Evolutionary conservation across 2,888 invertebrate genomes (phyloP).

Genomic region (Liopterus haemorrhoidalis): DNA sequence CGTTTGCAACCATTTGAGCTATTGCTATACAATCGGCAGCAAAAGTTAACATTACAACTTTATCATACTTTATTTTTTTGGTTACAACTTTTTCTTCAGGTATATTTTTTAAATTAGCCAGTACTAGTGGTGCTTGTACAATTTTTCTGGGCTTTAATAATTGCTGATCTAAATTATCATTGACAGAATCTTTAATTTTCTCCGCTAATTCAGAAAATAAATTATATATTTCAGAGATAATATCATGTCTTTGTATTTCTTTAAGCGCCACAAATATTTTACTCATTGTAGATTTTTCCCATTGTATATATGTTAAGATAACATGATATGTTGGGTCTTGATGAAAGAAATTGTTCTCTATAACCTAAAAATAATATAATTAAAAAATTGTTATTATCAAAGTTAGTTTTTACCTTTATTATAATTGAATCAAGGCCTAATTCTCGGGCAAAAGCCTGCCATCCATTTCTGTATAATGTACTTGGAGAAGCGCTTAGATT

Average conservation of each 20-base stretch:
- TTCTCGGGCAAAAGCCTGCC: constrained; percentile 23
- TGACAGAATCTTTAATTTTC: constrained; percentile 7
- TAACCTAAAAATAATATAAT: background rate
- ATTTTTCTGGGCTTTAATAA: constrained; percentile 7
- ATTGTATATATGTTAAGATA: constrained; percentile 25
- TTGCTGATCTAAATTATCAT: background rate
- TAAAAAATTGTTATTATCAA: background rate
- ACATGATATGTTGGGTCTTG: constrained; percentile 25
- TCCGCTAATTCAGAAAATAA: constrained; percentile 10
- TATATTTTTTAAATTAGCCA: constrained; percentile 8
- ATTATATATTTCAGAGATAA: constrained; percentile 18
- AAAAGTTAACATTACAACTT: constrained; percentile 26
- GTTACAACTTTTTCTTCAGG: background rate
- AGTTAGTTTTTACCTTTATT: constrained; percentile 17
- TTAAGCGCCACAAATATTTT: constrained; percentile 21
- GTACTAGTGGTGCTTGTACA: constrained; percentile 5
- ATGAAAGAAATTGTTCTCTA: constrained; percentile 17
- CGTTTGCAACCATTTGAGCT: constrained; percentile 13
- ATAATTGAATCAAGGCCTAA: constrained; percentile 21
- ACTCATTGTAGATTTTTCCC: constrained; percentile 18
- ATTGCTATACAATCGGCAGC: constrained; percentile 12
- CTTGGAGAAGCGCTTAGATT: constrained; percentile 20
- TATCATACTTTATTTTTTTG: constrained; percentile 12
- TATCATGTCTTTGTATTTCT: constrained; percentile 23
- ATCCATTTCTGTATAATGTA: constrained; percentile 17